Conservation (phyloP, 2,113 vertebrate genomes). For the Callaeas wilsoni region DNA sequence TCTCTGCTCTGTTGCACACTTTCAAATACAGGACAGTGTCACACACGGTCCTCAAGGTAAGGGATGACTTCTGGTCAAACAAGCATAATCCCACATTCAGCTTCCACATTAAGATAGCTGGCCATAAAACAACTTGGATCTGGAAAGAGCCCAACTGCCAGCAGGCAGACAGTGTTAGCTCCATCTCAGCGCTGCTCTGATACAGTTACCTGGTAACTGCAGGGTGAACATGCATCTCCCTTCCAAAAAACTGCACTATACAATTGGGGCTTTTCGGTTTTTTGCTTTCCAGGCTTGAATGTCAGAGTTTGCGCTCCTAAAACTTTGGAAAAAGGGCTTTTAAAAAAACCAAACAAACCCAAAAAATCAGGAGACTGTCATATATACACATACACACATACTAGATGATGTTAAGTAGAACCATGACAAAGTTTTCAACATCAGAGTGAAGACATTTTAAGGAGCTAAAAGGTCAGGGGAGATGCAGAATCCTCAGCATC, state of each 20-base stretch:
- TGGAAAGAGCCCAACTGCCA: background rate
- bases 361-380: background rate
- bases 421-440: accelerated
- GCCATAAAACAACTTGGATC: background rate
- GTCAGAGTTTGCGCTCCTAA: background rate
- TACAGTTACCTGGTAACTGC: background rate
- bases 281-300: background rate
- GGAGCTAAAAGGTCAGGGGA: background rate
- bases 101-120: background rate
- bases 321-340: background rate
- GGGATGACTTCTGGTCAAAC: background rate
- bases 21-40: background rate
- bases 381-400: background rate
- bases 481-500: background rate
- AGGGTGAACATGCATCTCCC: background rate
- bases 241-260: background rate
- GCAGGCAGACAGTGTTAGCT: background rate
- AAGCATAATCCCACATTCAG: background rate
- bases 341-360: background rate
- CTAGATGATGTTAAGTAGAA: background rate
- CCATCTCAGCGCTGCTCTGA: background rate
- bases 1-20: background rate
- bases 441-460: background rate
- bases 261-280: background rate
- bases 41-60: background rate